A percentile compares a stretch with the other conserved stretches of the same genome.
phyloP scores from a whole-genome alignment of 2,797 vertebrate species.

The Ispidina lecontei region DNA sequence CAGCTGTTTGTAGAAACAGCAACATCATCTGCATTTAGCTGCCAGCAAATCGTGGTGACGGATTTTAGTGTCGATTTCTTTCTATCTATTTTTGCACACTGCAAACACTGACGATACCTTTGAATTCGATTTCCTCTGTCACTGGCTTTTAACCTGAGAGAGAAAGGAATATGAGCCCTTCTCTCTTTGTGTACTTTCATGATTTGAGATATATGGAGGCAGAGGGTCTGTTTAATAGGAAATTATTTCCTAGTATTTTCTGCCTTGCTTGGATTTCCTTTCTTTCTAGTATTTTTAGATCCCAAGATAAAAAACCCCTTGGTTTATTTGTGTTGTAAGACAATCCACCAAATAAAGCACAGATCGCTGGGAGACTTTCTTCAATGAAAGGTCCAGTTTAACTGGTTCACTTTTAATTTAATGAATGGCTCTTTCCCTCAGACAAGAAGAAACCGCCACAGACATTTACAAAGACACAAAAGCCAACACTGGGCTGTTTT shows the following conservation, averaged over 20 bases:
- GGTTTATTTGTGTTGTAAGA: conserved; percentile 76
- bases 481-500: conserved; percentile 65
- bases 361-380: conserved; percentile 75
- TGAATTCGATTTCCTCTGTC: conserved; percentile 45
- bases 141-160: conserved; percentile 52
- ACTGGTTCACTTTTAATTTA: conserved; percentile 74
- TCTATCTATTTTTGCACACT: conserved; percentile 43
- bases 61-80: conserved; percentile 8
- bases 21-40: neutral
- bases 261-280: conserved; percentile 70
- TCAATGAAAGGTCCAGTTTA: conserved; percentile 74
- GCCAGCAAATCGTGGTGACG: neutral
- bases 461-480: conserved; percentile 75
- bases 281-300: conserved; percentile 78
- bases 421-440: conserved; percentile 71
- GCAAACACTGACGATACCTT: conserved; percentile 27
- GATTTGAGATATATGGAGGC: conserved; percentile 38
- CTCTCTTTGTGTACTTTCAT: conserved; percentile 15
- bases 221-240: conserved; percentile 49
- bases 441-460: conserved; percentile 54
- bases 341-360: conserved; percentile 73
- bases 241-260: conserved; percentile 73
- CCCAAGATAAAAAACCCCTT: conserved; percentile 67
- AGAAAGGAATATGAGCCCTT: conserved; percentile 41
- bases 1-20: neutral